Base-by-base conservation (phyloP, 2,797 vertebrate species). In the Poecilia wingei region DNA sequence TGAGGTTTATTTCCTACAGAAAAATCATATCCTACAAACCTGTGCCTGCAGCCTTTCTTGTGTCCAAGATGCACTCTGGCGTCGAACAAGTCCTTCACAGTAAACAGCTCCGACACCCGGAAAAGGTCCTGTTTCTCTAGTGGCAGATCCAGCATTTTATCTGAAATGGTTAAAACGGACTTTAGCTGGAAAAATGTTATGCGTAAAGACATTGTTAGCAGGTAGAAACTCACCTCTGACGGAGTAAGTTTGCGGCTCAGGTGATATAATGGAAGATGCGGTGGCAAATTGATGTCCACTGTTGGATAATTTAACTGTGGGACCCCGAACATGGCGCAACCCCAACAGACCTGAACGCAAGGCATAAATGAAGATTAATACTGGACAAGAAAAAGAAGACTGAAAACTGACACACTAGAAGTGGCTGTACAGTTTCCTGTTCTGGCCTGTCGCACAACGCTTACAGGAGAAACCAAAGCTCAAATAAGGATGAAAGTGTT, bases 11-110 rank as follows among this genome's bases (percentile, higher is more conserved):
- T 6, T 28, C 3, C 5, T 28, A 28, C 25, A 16, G 25, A 28
- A 16, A 22, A 51, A 25, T 3, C 49, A 7, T 3, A n/a, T 41
- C 1, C 64, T 13, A 86, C 92, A 39, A 47, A 98, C 98, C 97
- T 96, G 93, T 99, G 97, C 10, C 98, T 96, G 86, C 97, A 98
- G 1, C 96, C 96, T 3, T 95, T 97, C 75, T 99, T 99, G 88
- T 99, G 98, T 1, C 98, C 98, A 39, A 99, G 95, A 86, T 99
- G 98, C 28, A 99, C 97, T 0, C 97, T 95, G 73, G 98, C 97
- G 0, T 98, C 88, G 18, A 99, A 99, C 22, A 99, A 95, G 10
- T 97, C 96, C 79, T 96, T 96, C 3, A 99, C 0, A 0, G 96
- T 95, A 86, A 98, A 96, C 1, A 99, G 95, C 84, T 99, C 98